phyloP scores from a whole-genome alignment of 2,888 invertebrate genomes.

The Hyalella azteca region DNA sequence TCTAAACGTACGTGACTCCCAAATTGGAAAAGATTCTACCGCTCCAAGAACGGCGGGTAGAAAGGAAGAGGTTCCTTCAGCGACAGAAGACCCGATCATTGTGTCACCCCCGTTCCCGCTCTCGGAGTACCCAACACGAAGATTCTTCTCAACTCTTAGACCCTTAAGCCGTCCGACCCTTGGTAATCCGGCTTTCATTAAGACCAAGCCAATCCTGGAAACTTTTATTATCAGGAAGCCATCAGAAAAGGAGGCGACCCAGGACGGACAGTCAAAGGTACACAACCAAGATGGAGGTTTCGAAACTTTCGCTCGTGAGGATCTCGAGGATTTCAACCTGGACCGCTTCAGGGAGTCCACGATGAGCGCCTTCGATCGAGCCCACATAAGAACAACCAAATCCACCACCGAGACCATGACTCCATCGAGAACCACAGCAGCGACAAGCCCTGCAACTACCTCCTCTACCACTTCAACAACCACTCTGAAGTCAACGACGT shows the following conservation, averaged over 20 bases:
- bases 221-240: background rate
- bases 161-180: background rate
- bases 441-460: slow-evolving; percentile 11
- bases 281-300: background rate
- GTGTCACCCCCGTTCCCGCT: background rate
- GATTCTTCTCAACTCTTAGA: background rate
- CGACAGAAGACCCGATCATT: background rate
- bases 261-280: no score
- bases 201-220: slow-evolving; percentile 5
- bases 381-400: background rate
- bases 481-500: background rate
- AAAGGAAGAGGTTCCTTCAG: background rate
- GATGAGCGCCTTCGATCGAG: slow-evolving; percentile 26
- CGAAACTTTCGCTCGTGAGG: background rate
- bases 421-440: background rate
- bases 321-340: background rate
- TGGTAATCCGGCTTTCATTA: background rate
- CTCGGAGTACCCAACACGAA: background rate
- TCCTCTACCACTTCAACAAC: slow-evolving; percentile 3
- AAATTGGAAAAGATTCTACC: background rate
- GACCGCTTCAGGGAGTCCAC: slow-evolving; percentile 6
- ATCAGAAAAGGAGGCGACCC: background rate
- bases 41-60: background rate
- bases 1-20: background rate
- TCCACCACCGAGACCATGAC: slow-evolving; percentile 13